These are phyloP conservation scores for Drosophila robusta DNA, from an alignment of 2,888 invertebrate genomes.

Conservation along the genomic window DNA sequence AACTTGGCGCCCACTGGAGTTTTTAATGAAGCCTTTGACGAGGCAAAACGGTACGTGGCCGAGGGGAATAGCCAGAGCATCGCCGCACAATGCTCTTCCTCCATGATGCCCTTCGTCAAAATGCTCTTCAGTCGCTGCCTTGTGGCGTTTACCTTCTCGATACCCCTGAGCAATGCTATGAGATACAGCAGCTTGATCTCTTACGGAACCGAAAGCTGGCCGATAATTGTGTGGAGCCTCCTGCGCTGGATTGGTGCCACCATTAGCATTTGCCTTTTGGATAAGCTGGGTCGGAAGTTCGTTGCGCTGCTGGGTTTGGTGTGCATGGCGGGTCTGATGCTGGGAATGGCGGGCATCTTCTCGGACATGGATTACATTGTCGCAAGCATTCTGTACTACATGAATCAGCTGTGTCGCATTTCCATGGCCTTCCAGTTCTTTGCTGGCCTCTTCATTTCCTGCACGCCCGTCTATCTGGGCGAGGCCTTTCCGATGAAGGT, in stretches of 20 bases:
- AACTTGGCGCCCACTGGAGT: constrained; percentile 21
- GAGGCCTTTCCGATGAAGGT: constrained; percentile 77
- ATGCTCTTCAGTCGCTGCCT: constrained; percentile 71
- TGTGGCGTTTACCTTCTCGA: constrained; percentile 75
- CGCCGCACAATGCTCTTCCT: constrained; percentile 28
- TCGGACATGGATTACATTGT: neutral
- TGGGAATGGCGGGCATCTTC: constrained; percentile 62
- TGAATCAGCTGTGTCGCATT: constrained; percentile 52
- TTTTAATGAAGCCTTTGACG: constrained; percentile 51
- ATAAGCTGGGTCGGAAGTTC: constrained; percentile 66
- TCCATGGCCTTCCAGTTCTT: constrained; percentile 72
- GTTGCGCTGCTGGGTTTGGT: constrained; percentile 59
- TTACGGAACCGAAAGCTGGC: constrained; percentile 43
- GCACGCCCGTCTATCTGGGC: constrained; percentile 70
- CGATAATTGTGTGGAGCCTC: constrained; percentile 43
- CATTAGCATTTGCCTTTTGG: constrained; percentile 51
- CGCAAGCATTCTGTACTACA: constrained; percentile 17
- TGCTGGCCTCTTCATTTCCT: constrained; percentile 67
- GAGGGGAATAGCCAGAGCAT: constrained; percentile 48
- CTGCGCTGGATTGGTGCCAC: constrained; percentile 68
- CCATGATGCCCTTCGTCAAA: constrained; percentile 69
- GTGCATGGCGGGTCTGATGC: constrained; percentile 63
- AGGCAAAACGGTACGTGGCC: constrained; percentile 67
- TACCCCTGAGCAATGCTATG: constrained; percentile 62
- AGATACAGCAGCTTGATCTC: neutral